Evolutionary conservation across 2,113 vertebrate species (phyloP).

Genomic region (Pangasianodon hypophthalmus): DNA sequence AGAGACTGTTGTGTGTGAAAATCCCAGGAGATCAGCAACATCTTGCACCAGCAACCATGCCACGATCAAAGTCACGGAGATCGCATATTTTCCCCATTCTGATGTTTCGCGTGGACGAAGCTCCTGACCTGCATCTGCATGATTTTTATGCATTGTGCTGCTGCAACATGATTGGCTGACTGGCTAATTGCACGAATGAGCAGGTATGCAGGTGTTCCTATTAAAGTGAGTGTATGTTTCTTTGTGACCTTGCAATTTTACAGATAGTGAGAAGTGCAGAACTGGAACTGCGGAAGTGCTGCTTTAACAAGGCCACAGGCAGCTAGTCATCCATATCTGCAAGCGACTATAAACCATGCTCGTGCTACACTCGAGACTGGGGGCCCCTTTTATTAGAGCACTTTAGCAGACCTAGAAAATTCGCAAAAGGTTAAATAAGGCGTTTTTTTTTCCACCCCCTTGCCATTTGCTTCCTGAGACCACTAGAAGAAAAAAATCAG

Average conservation of each 20-base stretch:
- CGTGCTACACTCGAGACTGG: slow-evolving; percentile 28
- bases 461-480: slow-evolving; percentile 45
- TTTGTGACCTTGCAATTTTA: neutral
- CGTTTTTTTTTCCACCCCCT: slow-evolving; percentile 51
- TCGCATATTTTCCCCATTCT: neutral
- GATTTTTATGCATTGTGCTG: neutral
- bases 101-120: neutral
- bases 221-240: neutral
- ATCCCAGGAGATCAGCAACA: neutral
- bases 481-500: slow-evolving; percentile 41
- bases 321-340: slow-evolving; percentile 55
- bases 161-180: neutral
- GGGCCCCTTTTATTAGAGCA: slow-evolving; percentile 53
- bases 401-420: slow-evolving; percentile 59
- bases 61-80: neutral
- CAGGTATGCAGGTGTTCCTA: neutral
- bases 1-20: neutral
- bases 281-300: slow-evolving; percentile 29
- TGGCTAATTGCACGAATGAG: neutral
- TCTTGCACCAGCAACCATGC: neutral
- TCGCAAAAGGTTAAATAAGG: slow-evolving; percentile 49
- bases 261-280: neutral
- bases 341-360: slow-evolving; percentile 47
- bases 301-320: slow-evolving; percentile 49
- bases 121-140: neutral